phyloP scores from a whole-genome alignment of 1,140 invertebrate species.

The Wasmannia auropunctata region DNA sequence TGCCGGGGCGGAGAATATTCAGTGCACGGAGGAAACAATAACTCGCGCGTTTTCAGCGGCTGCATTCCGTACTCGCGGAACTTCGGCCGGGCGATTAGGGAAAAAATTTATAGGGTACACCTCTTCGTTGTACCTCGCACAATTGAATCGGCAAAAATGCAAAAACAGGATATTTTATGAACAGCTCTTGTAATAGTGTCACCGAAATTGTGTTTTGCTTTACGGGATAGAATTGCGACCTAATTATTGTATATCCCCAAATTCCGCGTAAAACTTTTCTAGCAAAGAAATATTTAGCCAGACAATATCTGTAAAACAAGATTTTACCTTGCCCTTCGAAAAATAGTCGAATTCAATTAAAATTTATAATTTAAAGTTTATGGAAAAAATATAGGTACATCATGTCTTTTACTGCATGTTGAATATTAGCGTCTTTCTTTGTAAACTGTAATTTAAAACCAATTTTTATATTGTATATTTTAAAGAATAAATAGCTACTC shows the following conservation, averaged over 20 bases:
- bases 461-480: neutral
- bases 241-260: neutral
- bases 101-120: constrained; percentile 38
- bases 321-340: neutral
- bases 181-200: neutral
- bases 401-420: neutral
- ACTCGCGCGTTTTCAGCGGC: constrained; percentile 53
- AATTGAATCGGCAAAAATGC: constrained; percentile 18
- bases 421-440: neutral
- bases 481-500: neutral
- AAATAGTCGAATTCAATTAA: neutral
- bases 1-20: constrained; percentile 31
- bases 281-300: neutral
- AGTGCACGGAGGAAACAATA: constrained; percentile 56
- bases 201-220: neutral
- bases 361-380: neutral
- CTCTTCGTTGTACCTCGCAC: neutral
- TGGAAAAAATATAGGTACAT: neutral
- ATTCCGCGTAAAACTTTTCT: neutral
- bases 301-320: neutral
- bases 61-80: constrained; percentile 34
- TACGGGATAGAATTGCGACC: neutral
- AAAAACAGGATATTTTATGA: neutral
- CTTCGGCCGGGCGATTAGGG: constrained; percentile 34
- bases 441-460: neutral